Conservation (phyloP, 2,113 vertebrate genomes). For the Suncus etruscus region DNA sequence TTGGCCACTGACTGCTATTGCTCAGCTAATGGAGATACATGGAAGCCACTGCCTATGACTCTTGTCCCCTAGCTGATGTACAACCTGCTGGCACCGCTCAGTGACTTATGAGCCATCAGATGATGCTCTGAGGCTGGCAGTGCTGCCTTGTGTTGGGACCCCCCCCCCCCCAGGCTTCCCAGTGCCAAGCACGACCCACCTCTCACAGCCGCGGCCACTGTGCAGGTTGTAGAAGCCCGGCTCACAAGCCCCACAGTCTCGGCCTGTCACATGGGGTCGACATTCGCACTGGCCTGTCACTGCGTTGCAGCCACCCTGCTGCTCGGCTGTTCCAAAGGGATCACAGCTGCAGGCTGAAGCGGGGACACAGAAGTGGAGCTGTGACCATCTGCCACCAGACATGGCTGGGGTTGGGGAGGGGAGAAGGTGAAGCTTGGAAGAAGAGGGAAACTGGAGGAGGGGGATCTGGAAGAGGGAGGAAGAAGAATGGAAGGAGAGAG, state of each 20-base stretch:
- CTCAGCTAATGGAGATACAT: background rate
- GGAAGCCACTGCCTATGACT: too few species aligned
- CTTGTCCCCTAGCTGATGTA: background rate
- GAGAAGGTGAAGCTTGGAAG: too few species aligned
- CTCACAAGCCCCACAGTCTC: conserved; percentile 94
- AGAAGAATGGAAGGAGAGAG: too few species aligned
- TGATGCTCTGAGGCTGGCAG: too few species aligned
- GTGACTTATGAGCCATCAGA: too few species aligned
- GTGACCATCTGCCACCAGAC: too few species aligned
- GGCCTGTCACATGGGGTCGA: conserved; percentile 90
- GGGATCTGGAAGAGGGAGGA: too few species aligned
- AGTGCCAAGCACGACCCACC: background rate
- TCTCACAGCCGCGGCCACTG: conserved; percentile 90
- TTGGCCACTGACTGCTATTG: background rate
- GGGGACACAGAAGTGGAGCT: background rate
- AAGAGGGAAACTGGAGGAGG: too few species aligned
- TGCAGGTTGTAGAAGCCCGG: conserved; percentile 96
- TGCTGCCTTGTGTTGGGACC: background rate
- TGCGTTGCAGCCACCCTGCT: conserved; percentile 90
- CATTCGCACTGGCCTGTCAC: conserved; percentile 96
- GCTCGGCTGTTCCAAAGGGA: conserved; percentile 88
- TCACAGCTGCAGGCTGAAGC: conserved; percentile 93
- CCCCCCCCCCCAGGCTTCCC: background rate
- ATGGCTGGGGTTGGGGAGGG: too few species aligned
- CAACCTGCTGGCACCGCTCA: too few species aligned